Evolutionary conservation across 2,888 invertebrate genomes (phyloP), one percentile per base, ranked within the genome.

Genomic region (Platerodrilus igneus): DNA sequence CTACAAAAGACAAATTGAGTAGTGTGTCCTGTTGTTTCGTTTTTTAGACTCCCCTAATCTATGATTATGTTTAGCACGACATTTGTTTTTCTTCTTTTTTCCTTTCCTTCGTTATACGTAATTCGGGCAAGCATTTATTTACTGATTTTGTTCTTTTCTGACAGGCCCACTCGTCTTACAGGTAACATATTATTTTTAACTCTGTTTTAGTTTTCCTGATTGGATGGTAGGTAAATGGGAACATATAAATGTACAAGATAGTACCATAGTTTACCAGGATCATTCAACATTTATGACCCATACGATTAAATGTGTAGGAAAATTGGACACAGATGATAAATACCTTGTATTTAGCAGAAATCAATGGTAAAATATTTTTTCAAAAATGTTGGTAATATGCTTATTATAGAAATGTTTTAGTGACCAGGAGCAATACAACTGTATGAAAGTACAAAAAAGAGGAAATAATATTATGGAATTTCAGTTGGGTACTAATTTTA

Each of bases 201-300:
- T n/a, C n/a, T n/a, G n/a, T n/a, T n/a, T 51, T 48, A 74, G 72
- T 43, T 80, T 79, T 58, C 80, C 80, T 1, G 70, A 74, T 44
- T 80, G 79, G 79, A 70, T 77, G 47, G 71, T 75, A 48, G 80
- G 80, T 17, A 64, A 74, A 36, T 81, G 80, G 79, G 76, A 79
- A 60, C 71, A 78, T 48, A 58, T 75, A 4, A 57, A 63, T 25
- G 68, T 77, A 6, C 63, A 69, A 14, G 68, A 70, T 30, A 67
- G 67, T 42, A 67, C 66, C 2, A 64, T 76, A 39, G 59, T 66
- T 2, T 76, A 72, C 58, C 69, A 68, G 52, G 75, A 77, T 58
- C 71, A 70, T 30, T 57, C 62, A 3, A 68, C 71, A 9, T 75
- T 74, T 51, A 72, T 72, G 55, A 73, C 73, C 1, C 72, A 72